These are phyloP conservation scores for Cryptoleucopteryx plumbea DNA, from an alignment of 2,113 vertebrate genomes.

Conservation along the genomic window DNA sequence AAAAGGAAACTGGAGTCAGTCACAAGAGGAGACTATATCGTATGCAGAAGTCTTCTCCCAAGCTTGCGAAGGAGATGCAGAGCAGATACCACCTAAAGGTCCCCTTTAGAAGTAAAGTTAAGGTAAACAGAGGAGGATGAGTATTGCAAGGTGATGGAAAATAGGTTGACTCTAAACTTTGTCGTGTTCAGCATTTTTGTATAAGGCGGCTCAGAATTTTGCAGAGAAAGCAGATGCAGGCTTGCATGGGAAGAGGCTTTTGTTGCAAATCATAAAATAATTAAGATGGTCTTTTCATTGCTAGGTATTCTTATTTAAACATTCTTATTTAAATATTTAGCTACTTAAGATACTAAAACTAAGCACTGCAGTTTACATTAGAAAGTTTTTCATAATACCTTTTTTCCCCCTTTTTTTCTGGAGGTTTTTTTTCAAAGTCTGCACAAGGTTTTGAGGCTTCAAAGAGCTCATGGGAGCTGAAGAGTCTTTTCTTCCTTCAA, in stretches of 20 bases:
- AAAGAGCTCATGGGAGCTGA: neutral
- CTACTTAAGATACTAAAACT: neutral
- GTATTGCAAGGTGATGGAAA: neutral
- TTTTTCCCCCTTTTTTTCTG: neutral
- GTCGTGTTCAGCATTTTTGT: neutral
- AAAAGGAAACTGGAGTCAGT: neutral
- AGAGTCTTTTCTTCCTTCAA: neutral
- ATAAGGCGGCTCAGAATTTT: neutral
- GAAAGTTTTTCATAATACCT: neutral
- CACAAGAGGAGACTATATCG: accelerated
- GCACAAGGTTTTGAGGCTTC: neutral
- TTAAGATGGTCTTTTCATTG: neutral
- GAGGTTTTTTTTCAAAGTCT: neutral
- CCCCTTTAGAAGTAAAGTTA: neutral
- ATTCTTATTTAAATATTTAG: neutral
- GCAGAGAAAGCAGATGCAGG: neutral
- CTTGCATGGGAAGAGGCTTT: neutral
- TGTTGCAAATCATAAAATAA: neutral
- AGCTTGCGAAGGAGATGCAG: neutral
- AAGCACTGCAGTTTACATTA: neutral
- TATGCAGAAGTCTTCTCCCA: neutral
- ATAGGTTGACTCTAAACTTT: neutral
- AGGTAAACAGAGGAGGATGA: neutral
- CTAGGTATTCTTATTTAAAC: neutral
- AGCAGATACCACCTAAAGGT: neutral